Conservation (phyloP, 2,797 vertebrate species). For the Phyllotis vaccarum region DNA sequence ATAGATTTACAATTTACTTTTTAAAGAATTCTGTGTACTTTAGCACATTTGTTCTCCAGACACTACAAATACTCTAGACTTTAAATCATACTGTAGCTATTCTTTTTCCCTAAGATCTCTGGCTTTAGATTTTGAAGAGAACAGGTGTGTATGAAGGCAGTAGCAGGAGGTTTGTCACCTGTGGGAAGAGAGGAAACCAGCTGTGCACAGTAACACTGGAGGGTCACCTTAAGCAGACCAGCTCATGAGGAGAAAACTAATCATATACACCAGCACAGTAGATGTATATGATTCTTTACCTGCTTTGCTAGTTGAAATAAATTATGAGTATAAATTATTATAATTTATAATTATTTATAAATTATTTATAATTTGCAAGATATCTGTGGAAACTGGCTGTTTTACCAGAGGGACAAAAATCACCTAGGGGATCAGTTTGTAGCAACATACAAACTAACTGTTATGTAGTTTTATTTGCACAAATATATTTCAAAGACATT, state of each 20-base stretch:
- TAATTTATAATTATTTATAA: no score
- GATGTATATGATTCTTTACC: neutral
- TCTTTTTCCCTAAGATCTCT: neutral
- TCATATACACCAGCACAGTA: neutral
- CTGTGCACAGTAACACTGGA: neutral
- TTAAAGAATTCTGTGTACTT: constrained; percentile 26
- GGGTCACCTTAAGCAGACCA: neutral
- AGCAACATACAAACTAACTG: neutral
- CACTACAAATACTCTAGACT: neutral
- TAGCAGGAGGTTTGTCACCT: neutral
- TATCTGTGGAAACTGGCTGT: neutral
- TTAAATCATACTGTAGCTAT: constrained; percentile 15
- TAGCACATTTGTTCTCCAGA: constrained; percentile 34
- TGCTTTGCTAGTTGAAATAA: neutral
- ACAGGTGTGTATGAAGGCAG: neutral
- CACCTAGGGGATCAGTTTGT: neutral
- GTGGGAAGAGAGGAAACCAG: neutral
- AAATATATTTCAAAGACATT: neutral
- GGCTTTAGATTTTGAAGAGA: neutral
- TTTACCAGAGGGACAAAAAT: neutral
- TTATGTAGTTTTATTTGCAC: neutral
- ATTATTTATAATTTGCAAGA: constrained; percentile 35
- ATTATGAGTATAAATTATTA: neutral
- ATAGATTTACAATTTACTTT: constrained; percentile 50
- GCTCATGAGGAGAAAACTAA: neutral